A percentile compares a stretch with the other conserved stretches of the same genome.
Evolutionary conservation across 2,888 invertebrate genomes (phyloP).

Genomic region (Steinernema scapterisci): DNA sequence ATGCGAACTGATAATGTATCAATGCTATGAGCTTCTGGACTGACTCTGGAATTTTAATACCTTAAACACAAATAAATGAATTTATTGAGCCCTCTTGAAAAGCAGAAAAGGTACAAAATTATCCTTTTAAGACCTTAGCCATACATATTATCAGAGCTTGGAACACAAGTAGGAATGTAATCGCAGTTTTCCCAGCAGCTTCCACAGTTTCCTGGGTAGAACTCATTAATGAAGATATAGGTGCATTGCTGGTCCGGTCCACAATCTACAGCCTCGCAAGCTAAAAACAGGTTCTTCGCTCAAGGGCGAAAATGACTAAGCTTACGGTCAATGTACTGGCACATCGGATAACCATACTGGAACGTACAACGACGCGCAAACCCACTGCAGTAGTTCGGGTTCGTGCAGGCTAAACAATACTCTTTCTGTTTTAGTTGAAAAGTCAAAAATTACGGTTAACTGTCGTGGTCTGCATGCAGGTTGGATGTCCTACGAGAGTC

Average conservation of each 20-base stretch:
- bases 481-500: neutral
- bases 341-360: neutral
- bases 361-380: neutral
- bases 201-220: neutral
- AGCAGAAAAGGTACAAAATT: too few relatives aligned
- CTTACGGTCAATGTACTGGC: conserved; percentile 4
- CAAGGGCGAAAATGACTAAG: neutral
- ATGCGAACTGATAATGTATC: too few relatives aligned
- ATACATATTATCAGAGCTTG: neutral
- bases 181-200: neutral
- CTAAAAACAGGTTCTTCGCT: neutral
- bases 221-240: neutral
- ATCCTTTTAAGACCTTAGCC: too few relatives aligned
- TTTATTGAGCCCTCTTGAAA: too few relatives aligned
- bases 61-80: too few relatives aligned
- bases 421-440: neutral
- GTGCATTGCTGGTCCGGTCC: conserved; percentile 3
- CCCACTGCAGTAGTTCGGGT: neutral
- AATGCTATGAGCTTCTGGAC: too few relatives aligned
- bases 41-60: too few relatives aligned
- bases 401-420: neutral
- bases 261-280: neutral
- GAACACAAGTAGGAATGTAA: conserved; percentile 5
- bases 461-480: neutral
- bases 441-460: neutral